A percentile compares a stretch with the other conserved stretches of the same genome.
These are phyloP conservation scores for Semaprochilodus insignis DNA, from an alignment of 2,797 vertebrate genomes.

Conservation along the genomic window DNA sequence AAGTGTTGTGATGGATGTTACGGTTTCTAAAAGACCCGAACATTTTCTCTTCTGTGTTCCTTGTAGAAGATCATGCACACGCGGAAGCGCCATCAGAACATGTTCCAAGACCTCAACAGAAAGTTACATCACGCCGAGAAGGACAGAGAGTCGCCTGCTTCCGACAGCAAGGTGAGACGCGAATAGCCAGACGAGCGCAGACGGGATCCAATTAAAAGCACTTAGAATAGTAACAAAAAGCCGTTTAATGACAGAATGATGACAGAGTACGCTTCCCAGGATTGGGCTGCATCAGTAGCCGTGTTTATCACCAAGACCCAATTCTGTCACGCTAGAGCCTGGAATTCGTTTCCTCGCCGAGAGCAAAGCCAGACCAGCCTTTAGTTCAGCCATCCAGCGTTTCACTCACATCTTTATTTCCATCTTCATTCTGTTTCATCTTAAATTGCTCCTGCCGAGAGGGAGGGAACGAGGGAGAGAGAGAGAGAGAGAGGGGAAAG, in stretches of 20 bases:
- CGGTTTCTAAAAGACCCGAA: background rate
- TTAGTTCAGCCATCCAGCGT: slow-evolving; percentile 4
- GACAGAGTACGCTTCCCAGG: background rate
- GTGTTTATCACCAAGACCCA: slow-evolving; percentile 42
- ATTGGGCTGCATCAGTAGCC: background rate
- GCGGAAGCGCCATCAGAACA: slow-evolving; percentile 98
- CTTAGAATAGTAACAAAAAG: background rate
- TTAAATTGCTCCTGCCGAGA: slow-evolving; percentile 11
- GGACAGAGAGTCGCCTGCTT: slow-evolving; percentile 92
- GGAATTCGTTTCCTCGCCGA: background rate
- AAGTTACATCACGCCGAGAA: slow-evolving; percentile 95
- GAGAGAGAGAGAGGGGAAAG: background rate
- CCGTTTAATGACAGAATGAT: background rate
- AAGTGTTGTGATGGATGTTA: background rate
- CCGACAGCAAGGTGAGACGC: slow-evolving; percentile 90
- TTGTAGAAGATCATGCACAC: slow-evolving; percentile 99
- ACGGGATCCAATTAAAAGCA: background rate
- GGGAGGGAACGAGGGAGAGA: background rate
- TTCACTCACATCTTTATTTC: background rate
- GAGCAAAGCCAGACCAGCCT: background rate
- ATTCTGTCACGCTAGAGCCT: slow-evolving; percentile 6
- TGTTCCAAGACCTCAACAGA: slow-evolving; percentile 99
- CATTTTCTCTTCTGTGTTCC: slow-evolving; percentile 22
- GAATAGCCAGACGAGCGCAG: background rate
- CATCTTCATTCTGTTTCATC: slow-evolving; percentile 22